Evolutionary conservation across 2,888 invertebrate genomes (phyloP).

Genomic region (Pardosa pseudoannulata): DNA sequence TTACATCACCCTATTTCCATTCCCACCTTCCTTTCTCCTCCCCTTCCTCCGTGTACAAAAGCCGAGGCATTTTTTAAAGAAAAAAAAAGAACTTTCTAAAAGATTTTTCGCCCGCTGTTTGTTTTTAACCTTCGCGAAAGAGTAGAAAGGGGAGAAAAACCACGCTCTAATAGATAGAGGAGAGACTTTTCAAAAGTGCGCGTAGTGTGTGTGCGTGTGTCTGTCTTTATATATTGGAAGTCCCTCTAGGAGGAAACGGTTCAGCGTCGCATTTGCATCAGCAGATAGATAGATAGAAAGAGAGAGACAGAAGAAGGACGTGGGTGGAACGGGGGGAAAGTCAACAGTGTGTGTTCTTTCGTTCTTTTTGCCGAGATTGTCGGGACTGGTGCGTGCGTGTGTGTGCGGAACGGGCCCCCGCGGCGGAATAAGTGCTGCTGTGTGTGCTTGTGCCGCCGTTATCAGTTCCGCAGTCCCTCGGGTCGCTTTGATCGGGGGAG

Average conservation of each 20-base stretch:
- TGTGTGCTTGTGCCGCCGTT: constrained; percentile 33
- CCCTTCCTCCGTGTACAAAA: not conserved
- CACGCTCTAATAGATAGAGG: constrained; percentile 67
- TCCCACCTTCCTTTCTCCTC: not conserved
- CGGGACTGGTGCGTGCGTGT: too few relatives aligned
- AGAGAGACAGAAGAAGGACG: constrained; percentile 18
- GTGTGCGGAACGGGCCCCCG: constrained; percentile 40
- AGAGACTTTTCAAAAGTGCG: constrained; percentile 28
- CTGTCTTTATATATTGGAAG: constrained; percentile 32
- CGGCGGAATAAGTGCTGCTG: constrained; percentile 54
- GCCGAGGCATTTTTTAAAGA: not conserved
- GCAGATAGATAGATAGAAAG: constrained; percentile 18
- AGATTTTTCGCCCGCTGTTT: constrained; percentile 17
- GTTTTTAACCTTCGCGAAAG: constrained; percentile 21
- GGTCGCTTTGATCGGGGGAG: constrained; percentile 49
- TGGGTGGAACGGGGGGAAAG: constrained; percentile 6
- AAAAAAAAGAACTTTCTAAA: not conserved
- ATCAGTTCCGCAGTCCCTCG: constrained; percentile 58
- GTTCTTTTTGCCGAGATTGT: constrained; percentile 37
- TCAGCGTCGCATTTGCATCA: constrained; percentile 55
- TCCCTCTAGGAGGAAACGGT: constrained; percentile 40
- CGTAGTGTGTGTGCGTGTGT: constrained; percentile 19
- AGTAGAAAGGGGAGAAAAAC: constrained; percentile 10
- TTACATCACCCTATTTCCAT: not conserved
- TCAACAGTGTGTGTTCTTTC: constrained; percentile 56